Conservation (phyloP, 64 coral and sea anemone species). For the Trachythela sp. region DNA sequence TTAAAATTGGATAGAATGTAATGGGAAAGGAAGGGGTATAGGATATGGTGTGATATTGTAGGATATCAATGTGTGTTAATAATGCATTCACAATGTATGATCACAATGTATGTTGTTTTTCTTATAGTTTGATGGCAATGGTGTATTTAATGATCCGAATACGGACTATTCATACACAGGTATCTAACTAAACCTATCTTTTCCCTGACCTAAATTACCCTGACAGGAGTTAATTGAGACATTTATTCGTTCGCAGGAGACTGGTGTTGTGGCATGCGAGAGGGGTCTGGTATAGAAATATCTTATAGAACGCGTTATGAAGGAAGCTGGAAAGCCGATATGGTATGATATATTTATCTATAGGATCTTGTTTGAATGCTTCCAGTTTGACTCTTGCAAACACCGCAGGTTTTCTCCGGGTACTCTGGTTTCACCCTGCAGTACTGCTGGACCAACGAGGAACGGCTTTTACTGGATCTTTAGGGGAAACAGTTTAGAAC, state of each 20-base stretch:
- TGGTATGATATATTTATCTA: conserved; percentile 47
- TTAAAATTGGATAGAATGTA: not conserved
- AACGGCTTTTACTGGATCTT: too few relatives aligned
- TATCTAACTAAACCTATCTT: not conserved
- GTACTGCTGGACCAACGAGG: not conserved
- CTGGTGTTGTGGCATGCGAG: conserved; percentile 46
- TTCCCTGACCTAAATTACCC: not conserved
- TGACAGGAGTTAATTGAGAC: not conserved
- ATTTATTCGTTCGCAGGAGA: conserved; percentile 24
- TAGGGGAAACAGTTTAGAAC: too few relatives aligned
- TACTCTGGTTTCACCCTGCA: not conserved
- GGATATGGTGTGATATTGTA: too few relatives aligned
- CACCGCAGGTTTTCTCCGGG: too few relatives aligned
- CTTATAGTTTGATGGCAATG: not conserved
- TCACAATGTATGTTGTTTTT: not conserved
- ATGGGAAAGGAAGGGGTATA: not conserved
- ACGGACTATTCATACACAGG: conserved; percentile 13
- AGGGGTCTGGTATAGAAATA: conserved; percentile 41
- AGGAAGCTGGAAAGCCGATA: conserved; percentile 66
- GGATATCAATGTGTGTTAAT: too few relatives aligned
- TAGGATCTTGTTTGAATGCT: not conserved
- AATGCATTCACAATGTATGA: too few relatives aligned
- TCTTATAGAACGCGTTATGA: conserved; percentile 48
- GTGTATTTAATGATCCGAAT: not conserved
- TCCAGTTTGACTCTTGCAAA: not conserved